Percentiles rank a stretch among this genome's conserved stretches.
phyloP scores from a whole-genome alignment of 2,797 vertebrate species.

The Tokudaia tokunoshimensis region DNA sequence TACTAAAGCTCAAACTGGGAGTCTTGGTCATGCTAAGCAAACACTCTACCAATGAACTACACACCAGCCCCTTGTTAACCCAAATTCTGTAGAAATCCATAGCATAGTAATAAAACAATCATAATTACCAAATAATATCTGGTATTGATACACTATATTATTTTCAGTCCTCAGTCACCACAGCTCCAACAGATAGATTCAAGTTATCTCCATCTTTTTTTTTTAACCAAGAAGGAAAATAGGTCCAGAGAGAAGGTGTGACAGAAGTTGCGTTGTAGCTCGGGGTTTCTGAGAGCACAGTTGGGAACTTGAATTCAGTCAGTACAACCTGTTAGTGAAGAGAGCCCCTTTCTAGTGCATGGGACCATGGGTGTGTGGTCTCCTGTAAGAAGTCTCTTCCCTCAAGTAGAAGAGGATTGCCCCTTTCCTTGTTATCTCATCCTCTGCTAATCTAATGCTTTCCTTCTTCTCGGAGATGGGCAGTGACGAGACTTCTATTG shows the following conservation, averaged over 20 bases:
- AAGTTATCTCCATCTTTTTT: neutral
- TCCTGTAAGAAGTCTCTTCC: neutral
- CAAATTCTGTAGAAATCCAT: neutral
- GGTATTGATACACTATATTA: neutral
- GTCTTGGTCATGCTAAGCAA: neutral
- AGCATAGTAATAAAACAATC: neutral
- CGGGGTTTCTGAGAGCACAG: neutral
- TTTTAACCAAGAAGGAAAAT: neutral
- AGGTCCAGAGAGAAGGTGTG: neutral
- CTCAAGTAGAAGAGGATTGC: neutral
- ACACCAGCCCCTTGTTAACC: neutral
- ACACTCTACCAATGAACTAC: too few species aligned
- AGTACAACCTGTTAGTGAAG: neutral
- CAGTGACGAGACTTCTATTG: neutral
- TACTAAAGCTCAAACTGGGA: neutral
- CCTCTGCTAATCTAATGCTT: neutral
- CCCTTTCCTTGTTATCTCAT: neutral
- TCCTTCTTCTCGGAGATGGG: neutral
- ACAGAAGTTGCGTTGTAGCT: fast-evolving
- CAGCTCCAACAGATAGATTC: neutral
- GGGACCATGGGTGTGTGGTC: neutral
- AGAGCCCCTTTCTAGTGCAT: neutral
- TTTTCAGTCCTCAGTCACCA: neutral
- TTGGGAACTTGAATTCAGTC: neutral
- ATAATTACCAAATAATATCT: neutral